A percentile compares a stretch with the other conserved stretches of the same genome.
Evolutionary conservation across 2,797 vertebrate species (phyloP).

Genomic region (Galagoides demidoff): DNA sequence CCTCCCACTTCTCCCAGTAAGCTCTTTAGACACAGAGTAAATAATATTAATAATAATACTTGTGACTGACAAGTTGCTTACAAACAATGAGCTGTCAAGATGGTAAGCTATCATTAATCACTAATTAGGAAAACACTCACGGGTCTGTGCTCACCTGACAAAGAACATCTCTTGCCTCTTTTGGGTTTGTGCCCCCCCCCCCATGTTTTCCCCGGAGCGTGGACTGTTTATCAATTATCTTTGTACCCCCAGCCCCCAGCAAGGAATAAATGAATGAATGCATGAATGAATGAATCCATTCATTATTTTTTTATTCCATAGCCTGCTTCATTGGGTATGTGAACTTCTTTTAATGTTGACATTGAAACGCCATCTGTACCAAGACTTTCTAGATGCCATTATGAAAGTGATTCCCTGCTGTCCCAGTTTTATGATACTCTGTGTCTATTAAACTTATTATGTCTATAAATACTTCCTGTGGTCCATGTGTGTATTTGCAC

Average conservation of each 20-base stretch:
- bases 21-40: not conserved
- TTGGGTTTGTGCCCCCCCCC: not conserved
- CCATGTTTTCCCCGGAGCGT: not conserved
- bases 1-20: not conserved
- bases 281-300: not conserved
- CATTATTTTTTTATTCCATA: not conserved
- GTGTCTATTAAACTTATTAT: not conserved
- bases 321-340: not conserved
- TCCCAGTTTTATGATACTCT: not conserved
- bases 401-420: not conserved
- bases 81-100: not conserved
- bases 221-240: not conserved
- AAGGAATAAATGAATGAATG: not conserved
- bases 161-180: not conserved
- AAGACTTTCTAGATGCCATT: not conserved
- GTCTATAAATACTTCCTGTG: not conserved
- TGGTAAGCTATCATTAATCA: not conserved
- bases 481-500: too few species aligned
- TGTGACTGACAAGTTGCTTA: conserved; percentile 13
- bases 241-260: not conserved
- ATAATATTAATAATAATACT: conserved; percentile 1
- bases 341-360: not conserved
- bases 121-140: conserved; percentile 41
- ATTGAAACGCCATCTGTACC: not conserved
- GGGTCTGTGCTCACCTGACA: not conserved